Evolutionary conservation across 2,888 invertebrate species (phyloP).

Genomic region (Andrena bucephala): DNA sequence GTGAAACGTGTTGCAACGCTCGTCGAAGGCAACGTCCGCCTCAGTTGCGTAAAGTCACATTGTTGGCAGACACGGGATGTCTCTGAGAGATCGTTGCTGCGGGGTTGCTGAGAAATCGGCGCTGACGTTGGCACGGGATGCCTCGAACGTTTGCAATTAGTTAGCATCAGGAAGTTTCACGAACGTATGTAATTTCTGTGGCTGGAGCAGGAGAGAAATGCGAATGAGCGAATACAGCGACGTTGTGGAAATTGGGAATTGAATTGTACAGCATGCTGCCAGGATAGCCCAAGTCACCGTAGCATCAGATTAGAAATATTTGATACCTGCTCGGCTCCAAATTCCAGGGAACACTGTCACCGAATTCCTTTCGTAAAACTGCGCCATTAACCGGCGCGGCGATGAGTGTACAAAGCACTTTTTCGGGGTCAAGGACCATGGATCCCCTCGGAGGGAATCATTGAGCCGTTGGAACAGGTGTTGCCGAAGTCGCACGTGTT

Average conservation of each 20-base stretch:
- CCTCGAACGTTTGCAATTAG: neutral
- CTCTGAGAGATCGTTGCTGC: neutral
- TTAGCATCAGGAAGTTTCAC: neutral
- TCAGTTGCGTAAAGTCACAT: neutral
- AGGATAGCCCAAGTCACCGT: no score
- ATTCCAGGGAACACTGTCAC: neutral
- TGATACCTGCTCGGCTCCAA: no score
- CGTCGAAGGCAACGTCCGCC: neutral
- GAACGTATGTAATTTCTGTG: neutral
- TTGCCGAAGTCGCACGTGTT: constrained; percentile 39
- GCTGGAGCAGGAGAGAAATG: no score
- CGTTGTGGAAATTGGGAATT: no score
- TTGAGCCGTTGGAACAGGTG: constrained; percentile 28
- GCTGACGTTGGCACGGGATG: neutral
- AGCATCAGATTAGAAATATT: no score
- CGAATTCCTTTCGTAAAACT: neutral
- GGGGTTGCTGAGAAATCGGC: neutral
- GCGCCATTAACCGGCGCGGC: neutral
- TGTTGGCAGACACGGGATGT: neutral
- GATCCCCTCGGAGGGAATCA: neutral
- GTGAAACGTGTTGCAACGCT: constrained; percentile 11
- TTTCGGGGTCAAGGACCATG: neutral
- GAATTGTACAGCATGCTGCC: no score
- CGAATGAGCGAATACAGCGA: no score
- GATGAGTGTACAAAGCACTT: neutral